phyloP scores from a whole-genome alignment of 2,888 invertebrate genomes.

The Scaptomyza reducta region DNA sequence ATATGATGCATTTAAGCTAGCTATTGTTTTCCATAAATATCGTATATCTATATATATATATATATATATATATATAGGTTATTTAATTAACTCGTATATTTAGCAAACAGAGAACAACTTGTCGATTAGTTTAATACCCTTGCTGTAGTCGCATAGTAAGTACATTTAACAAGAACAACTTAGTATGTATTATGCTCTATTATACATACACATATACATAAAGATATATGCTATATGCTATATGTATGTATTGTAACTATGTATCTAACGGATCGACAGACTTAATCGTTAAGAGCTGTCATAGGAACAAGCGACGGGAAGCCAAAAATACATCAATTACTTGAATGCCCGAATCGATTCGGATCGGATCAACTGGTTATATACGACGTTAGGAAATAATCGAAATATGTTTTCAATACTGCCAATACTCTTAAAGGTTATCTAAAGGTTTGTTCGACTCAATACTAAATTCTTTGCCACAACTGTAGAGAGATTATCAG shows the following conservation, averaged over 20 bases:
- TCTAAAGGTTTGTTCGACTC: neutral
- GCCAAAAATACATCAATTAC: constrained; percentile 6
- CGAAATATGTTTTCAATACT: too few species aligned
- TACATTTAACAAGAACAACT: constrained; percentile 21
- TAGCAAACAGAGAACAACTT: constrained; percentile 7
- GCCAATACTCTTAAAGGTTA: neutral
- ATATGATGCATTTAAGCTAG: constrained; percentile 65
- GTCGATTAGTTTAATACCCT: constrained; percentile 32
- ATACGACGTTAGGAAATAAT: constrained; percentile 5
- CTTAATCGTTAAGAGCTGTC: constrained; percentile 14
- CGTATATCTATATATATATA: constrained; percentile 15
- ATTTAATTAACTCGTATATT: neutral
- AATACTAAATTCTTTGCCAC: neutral
- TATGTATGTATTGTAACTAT: constrained; percentile 8
- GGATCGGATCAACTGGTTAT: constrained; percentile 7
- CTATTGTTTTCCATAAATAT: constrained; percentile 41
- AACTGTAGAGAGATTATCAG: too few species aligned
- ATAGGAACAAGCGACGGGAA: constrained; percentile 46
- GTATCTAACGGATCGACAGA: constrained; percentile 37
- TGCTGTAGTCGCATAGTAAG: constrained; percentile 24
- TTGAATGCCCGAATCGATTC: too few species aligned
- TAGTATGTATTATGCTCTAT: constrained; percentile 1
- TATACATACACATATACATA: constrained; percentile 4
- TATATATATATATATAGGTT: constrained; percentile 3
- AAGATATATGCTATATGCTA: neutral